Base-by-base conservation (phyloP, 1,140 invertebrate species). In the Apis laboriosa region DNA sequence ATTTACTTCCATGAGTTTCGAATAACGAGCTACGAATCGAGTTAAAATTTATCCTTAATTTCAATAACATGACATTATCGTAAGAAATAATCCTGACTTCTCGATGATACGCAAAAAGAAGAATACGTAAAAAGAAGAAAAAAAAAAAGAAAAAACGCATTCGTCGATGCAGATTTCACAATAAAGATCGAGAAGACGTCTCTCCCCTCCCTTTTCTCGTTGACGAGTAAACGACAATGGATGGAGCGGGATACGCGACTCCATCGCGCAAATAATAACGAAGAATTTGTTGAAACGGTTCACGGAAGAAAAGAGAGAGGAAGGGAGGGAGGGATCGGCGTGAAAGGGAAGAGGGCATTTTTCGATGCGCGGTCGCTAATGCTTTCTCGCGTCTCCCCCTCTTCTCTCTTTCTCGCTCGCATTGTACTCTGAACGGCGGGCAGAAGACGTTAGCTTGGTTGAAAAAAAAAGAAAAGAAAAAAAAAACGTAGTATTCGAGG, bases 271-370 rank as follows among this genome's bases (percentile, higher is more conserved):
- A 77, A 77, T 53, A 74, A 28, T 66, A 66, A 66, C 61, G 51
- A 80, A 49, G 71, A 56, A 66, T 75, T 80, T 56, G 58, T 63
- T 12, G 68, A 19, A n/a, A 19, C 17, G 11, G 5, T 28, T 55
- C 28, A 17, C 21, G 8, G n/a, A 8, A 15, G 78, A 55, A 21
- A 64, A 73, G n/a, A 19, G 15, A n/a, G 13, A 17, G n/a, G 24
- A 60, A 4, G 15, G 34, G 3, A 34, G 34, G 34, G 55, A 19
- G 53, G 7, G 19, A 61, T 61, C n/a, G 24, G 2, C 19, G 67
- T 43, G 71, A 74, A 66, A 66, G 51, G 12, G 19, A 66, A 66
- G n/a, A 19, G 60, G 17, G 34, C 17, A 66, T 56, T 75, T 43
- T 17, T 15, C 28, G 1, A 80, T 56, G 53, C 34, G 70, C n/a